Evolutionary conservation across 2,113 vertebrate genomes (phyloP).

Genomic region (Tursiops truncatus): DNA sequence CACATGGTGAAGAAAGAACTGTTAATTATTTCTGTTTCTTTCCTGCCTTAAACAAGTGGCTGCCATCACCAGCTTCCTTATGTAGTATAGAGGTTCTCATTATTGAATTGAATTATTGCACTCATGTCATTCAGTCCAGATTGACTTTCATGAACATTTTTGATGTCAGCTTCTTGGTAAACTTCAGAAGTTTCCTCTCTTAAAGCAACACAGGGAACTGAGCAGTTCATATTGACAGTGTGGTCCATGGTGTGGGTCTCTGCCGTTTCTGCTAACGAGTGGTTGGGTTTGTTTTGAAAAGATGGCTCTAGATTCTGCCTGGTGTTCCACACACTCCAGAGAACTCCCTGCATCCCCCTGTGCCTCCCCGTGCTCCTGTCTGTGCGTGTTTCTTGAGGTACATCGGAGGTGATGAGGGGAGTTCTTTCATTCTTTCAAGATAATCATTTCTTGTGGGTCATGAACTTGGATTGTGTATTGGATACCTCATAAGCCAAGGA

Average conservation of each 20-base stretch:
- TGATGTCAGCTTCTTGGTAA: constrained; percentile 27
- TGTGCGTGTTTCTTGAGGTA: not conserved
- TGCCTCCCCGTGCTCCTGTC: too few relatives aligned
- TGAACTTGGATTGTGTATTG: not conserved
- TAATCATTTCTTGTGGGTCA: not conserved
- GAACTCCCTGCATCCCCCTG: not conserved
- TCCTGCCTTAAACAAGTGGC: not conserved
- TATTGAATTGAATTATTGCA: not conserved
- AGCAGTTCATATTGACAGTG: not conserved
- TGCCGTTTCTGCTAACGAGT: not conserved
- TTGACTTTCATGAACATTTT: constrained; percentile 28
- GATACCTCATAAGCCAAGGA: not conserved
- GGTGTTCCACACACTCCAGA: fast-evolving
- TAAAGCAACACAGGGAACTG: not conserved
- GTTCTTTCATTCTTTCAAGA: not conserved
- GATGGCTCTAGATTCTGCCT: not conserved
- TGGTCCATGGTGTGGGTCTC: not conserved
- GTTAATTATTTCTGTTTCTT: not conserved
- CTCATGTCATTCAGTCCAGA: not conserved
- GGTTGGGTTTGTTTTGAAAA: not conserved
- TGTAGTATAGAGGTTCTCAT: not conserved
- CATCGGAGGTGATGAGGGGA: not conserved
- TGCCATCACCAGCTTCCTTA: not conserved
- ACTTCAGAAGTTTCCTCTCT: not conserved
- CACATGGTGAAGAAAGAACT: not conserved